phyloP scores from a whole-genome alignment of 2,888 invertebrate species.

The Junonia oenone region DNA sequence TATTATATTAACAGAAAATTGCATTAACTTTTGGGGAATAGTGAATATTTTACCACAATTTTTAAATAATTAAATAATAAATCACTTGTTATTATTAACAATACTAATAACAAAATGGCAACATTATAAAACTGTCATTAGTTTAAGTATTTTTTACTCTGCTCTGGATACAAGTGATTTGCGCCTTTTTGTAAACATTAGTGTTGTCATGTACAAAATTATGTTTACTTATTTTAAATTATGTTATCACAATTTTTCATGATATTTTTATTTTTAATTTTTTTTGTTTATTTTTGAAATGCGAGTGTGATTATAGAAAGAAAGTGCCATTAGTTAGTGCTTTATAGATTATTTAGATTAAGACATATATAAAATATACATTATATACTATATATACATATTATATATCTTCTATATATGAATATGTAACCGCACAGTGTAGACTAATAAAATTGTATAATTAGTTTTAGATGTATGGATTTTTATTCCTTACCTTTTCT shows the following conservation, averaged over 20 bases:
- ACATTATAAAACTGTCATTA: no score
- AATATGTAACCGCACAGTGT: background rate
- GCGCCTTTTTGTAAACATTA: background rate
- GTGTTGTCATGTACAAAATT: background rate
- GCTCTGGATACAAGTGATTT: no score
- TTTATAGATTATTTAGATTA: conserved; percentile 41
- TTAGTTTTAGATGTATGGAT: background rate
- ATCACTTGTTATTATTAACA: background rate
- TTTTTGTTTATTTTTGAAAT: conserved; percentile 16
- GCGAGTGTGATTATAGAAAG: conserved; percentile 50
- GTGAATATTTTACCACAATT: background rate
- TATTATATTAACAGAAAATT: no score
- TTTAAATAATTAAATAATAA: background rate
- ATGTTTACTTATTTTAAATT: background rate
- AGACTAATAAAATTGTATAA: background rate
- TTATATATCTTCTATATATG: background rate
- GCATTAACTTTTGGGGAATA: no score
- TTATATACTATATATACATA: conserved; percentile 8
- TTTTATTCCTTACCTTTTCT: no score
- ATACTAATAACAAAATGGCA: no score
- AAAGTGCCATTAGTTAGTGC: conserved; percentile 66
- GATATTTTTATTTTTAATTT: conserved; percentile 13
- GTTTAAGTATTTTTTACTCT: no score
- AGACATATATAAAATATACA: conserved; percentile 15
- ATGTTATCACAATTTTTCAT: background rate